These are phyloP conservation scores for Drosophila kanapiae DNA, from an alignment of 1,140 invertebrate species.

Conservation along the genomic window DNA sequence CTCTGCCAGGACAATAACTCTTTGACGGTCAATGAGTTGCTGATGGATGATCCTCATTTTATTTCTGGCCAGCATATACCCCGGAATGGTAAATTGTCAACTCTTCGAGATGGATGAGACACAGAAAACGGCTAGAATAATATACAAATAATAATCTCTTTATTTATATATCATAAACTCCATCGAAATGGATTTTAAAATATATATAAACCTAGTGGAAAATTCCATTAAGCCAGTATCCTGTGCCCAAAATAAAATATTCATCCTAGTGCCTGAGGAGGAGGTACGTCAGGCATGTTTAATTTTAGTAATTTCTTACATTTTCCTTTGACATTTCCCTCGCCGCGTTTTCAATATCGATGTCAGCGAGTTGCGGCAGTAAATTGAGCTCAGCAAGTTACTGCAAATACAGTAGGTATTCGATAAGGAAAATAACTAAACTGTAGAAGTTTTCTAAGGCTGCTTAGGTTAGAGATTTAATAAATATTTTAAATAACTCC, in stretches of 20 bases:
- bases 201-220: too few relatives aligned
- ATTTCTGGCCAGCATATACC: not conserved
- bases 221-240: too few relatives aligned
- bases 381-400: slow-evolving; percentile 45
- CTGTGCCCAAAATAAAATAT: not conserved
- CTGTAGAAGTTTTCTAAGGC: not conserved
- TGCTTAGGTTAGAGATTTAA: not conserved
- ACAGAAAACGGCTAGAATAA: not conserved
- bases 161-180: not conserved
- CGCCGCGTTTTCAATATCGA: slow-evolving; percentile 11
- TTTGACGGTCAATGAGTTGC: slow-evolving; percentile 66
- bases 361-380: slow-evolving; percentile 34
- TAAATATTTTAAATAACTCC: too few relatives aligned
- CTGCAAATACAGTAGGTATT: slow-evolving; percentile 5
- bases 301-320: slow-evolving; percentile 17
- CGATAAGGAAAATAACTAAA: not conserved
- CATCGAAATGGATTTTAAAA: too few relatives aligned
- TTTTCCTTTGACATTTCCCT: slow-evolving; percentile 13
- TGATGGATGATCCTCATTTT: slow-evolving; percentile 62
- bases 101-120: slow-evolving; percentile 23
- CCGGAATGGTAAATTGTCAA: slow-evolving; percentile 18
- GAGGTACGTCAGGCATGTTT: not conserved
- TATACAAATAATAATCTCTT: not conserved
- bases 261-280: not conserved
- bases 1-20: slow-evolving; percentile 65